Percentiles rank a stretch among this genome's conserved stretches.
phyloP scores from a whole-genome alignment of 2,113 vertebrate species.

The Lampris incognitus region DNA sequence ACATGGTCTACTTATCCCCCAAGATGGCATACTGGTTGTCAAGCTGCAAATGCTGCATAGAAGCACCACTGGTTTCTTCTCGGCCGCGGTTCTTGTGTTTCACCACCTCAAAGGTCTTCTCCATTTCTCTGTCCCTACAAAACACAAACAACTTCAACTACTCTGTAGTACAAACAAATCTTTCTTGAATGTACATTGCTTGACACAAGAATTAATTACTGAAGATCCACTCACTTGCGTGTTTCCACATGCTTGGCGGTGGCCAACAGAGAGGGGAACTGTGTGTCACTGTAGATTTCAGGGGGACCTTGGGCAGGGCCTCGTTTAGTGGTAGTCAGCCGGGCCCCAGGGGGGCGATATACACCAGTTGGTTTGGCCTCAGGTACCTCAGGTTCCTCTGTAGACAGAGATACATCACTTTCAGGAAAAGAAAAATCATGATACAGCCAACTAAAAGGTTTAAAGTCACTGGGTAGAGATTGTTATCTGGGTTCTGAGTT shows the following conservation, averaged over 20 bases:
- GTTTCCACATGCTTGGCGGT: conserved; percentile 96
- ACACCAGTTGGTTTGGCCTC: conserved; percentile 90
- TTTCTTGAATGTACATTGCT: background rate
- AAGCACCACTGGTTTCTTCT: conserved; percentile 87
- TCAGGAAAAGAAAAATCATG: background rate
- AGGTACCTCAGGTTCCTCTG: conserved; percentile 84
- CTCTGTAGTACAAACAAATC: too few relatives aligned
- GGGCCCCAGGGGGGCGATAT: conserved; percentile 94
- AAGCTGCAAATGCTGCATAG: conserved; percentile 94
- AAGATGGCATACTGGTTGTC: conserved; percentile 98
- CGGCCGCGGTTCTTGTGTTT: conserved; percentile 96
- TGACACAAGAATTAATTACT: background rate
- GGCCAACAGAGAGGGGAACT: conserved; percentile 94
- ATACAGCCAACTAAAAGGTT: too few relatives aligned
- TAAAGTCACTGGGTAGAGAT: background rate
- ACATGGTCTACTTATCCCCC: conserved; percentile 90
- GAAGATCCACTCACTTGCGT: conserved; percentile 86
- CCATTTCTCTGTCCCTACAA: conserved; percentile 96
- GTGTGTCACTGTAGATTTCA: conserved; percentile 93
- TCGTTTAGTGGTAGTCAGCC: conserved; percentile 83
- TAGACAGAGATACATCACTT: conserved; percentile 11
- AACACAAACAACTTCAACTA: conserved; percentile 15
- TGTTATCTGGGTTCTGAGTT: background rate
- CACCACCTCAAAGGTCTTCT: conserved; percentile 99
- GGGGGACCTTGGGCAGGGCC: conserved; percentile 89